These are phyloP conservation scores for Mythimna impura DNA, from an alignment of 2,888 invertebrate genomes.

Conservation along the genomic window DNA sequence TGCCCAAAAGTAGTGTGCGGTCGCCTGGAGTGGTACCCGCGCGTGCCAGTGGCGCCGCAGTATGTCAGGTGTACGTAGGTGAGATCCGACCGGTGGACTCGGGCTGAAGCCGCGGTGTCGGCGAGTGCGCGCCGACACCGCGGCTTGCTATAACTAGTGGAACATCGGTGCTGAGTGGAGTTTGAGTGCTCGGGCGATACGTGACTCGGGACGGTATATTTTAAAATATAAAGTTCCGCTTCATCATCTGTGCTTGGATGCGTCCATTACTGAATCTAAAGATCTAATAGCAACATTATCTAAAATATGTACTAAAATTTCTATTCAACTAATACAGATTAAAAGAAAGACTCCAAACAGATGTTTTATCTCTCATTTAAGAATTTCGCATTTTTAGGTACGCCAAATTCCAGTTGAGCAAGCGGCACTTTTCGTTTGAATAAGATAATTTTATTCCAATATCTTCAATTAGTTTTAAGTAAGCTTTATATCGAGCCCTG, in stretches of 20 bases:
- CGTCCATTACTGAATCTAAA: conserved; percentile 8
- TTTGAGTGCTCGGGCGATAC: conserved; percentile 81
- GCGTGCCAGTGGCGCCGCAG: conserved; percentile 50
- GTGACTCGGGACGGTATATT: conserved; percentile 77
- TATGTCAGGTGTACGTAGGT: conserved; percentile 65
- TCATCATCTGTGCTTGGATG: conserved; percentile 56
- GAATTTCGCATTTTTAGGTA: background rate
- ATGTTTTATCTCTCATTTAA: background rate
- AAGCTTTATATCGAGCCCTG: conserved; percentile 60
- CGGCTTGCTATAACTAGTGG: conserved; percentile 62
- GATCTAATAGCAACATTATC: conserved; percentile 16
- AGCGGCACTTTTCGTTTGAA: conserved; percentile 62
- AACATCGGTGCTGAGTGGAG: conserved; percentile 77
- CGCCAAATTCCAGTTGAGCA: conserved; percentile 52
- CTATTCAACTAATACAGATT: background rate
- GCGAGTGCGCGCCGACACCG: conserved; percentile 43
- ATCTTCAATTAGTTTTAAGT: conserved; percentile 36
- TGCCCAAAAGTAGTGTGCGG: conserved; percentile 48
- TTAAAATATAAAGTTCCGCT: conserved; percentile 67
- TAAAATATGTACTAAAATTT: conserved; percentile 13
- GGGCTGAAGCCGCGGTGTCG: conserved; percentile 63
- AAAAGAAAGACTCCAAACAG: background rate
- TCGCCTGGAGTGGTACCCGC: conserved; percentile 35
- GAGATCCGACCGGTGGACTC: conserved; percentile 63
- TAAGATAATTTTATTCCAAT: conserved; percentile 51